Percentiles rank a stretch among this genome's conserved stretches.
phyloP scores from a whole-genome alignment of 1,140 invertebrate species.

The Eupristina koningsbergeri region DNA sequence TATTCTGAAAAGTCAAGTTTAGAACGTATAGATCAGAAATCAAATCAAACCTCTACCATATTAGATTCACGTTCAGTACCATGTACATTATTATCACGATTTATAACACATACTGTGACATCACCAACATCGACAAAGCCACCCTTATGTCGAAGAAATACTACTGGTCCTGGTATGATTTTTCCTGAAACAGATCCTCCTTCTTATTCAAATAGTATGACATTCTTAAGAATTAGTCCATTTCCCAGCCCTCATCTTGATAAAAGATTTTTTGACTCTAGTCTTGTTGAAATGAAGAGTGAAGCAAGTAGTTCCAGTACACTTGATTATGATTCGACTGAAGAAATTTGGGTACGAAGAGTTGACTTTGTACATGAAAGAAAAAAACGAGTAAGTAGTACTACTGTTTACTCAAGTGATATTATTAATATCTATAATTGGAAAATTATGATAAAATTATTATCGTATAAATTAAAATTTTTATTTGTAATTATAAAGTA shows the following conservation, averaged over 20 bases:
- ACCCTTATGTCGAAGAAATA: slow-evolving; percentile 66
- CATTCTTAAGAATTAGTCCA: slow-evolving; percentile 71
- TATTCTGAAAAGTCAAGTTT: slow-evolving; percentile 70
- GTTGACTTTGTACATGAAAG: slow-evolving; percentile 70
- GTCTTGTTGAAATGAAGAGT: slow-evolving; percentile 86
- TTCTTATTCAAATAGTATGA: slow-evolving; percentile 69
- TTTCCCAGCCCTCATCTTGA: slow-evolving; percentile 81
- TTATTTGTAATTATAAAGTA: too few relatives aligned
- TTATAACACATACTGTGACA: slow-evolving; percentile 66
- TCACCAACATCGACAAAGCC: slow-evolving; percentile 70
- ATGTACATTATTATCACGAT: slow-evolving; percentile 57
- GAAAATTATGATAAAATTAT: too few relatives aligned
- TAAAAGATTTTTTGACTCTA: slow-evolving; percentile 85
- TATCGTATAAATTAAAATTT: too few relatives aligned
- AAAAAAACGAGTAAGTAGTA: slow-evolving; percentile 64
- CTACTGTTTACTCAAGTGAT: neutral
- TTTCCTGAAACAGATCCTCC: slow-evolving; percentile 71
- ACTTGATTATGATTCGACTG: slow-evolving; percentile 75
- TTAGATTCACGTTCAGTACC: slow-evolving; percentile 57
- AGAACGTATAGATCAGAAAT: slow-evolving; percentile 70
- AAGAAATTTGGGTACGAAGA: slow-evolving; percentile 83
- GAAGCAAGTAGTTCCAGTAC: slow-evolving; percentile 79
- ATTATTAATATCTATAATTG: too few relatives aligned
- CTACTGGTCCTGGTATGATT: slow-evolving; percentile 69
- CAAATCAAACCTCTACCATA: slow-evolving; percentile 61